Conservation (phyloP, 2,888 invertebrate genomes). For the Nemotelus nigrinus region DNA sequence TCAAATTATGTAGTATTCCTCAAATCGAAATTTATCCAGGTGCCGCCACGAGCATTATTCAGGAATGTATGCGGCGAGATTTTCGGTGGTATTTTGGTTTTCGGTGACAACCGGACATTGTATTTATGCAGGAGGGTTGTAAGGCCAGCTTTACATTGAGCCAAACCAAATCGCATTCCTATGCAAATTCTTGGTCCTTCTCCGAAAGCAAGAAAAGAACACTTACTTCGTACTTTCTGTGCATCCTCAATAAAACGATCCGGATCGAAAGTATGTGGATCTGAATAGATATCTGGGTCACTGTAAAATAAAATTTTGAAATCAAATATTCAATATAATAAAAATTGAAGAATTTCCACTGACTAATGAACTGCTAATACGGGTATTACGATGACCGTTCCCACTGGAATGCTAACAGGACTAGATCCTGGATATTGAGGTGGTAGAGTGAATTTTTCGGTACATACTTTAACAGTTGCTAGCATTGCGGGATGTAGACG, state of each 20-base stretch:
- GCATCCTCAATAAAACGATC: constrained; percentile 43
- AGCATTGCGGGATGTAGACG: constrained; percentile 35
- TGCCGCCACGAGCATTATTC: constrained; percentile 44
- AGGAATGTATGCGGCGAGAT: constrained; percentile 46
- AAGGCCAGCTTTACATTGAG: constrained; percentile 49
- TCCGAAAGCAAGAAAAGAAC: constrained; percentile 47
- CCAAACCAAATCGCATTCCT: constrained; percentile 49
- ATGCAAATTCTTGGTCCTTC: constrained; percentile 49
- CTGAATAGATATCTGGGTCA: constrained; percentile 46
- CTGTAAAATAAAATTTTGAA: constrained; percentile 35
- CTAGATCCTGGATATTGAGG: constrained; percentile 39
- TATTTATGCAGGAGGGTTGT: constrained; percentile 46
- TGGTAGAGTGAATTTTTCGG: constrained; percentile 21
- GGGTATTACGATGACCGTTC: constrained; percentile 31
- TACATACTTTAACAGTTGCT: constrained; percentile 34
- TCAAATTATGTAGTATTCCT: neutral
- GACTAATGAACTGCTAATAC: constrained; percentile 35
- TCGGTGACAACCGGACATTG: constrained; percentile 39
- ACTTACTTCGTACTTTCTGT: constrained; percentile 27
- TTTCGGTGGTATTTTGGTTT: constrained; percentile 46
- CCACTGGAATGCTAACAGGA: neutral
- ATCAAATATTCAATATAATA: neutral
- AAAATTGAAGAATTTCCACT: neutral
- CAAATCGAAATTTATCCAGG: constrained; percentile 47
- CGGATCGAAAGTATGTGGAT: constrained; percentile 48